phyloP scores from a whole-genome alignment of 1,140 invertebrate species.

The Whitmania pigra region DNA sequence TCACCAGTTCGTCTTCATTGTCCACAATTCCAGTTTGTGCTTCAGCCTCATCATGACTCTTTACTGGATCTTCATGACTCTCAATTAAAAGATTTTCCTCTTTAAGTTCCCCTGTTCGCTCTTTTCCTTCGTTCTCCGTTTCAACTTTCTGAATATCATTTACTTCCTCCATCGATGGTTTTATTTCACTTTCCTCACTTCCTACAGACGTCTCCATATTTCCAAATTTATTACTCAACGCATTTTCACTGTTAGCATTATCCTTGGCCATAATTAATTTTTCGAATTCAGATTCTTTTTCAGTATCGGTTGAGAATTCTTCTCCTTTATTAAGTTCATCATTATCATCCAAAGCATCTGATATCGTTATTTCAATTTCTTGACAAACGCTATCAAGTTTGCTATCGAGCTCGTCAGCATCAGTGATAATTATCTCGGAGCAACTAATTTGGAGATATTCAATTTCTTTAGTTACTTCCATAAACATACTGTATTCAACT shows the following conservation, averaged over 20 bases:
- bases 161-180: no score
- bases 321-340: no score
- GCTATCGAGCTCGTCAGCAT: neutral
- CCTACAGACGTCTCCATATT: no score
- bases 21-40: neutral
- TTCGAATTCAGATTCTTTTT: neutral
- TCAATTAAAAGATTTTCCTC: neutral
- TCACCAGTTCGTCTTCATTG: neutral
- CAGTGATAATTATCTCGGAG: neutral
- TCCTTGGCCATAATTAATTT: neutral
- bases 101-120: no score
- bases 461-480: slow-evolving; percentile 5
- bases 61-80: neutral
- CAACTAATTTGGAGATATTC: neutral
- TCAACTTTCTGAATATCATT: no score
- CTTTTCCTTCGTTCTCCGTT: no score
- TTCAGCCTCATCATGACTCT: neutral
- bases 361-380: neutral
- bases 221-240: no score
- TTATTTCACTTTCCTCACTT: no score
- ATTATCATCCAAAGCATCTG: neutral
- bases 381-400: no score
- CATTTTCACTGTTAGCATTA: neutral
- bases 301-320: neutral
- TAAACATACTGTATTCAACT: neutral